A percentile compares a stretch with the other conserved stretches of the same genome.
These are phyloP conservation scores for Alouatta palliata DNA, from an alignment of 2,113 vertebrate species.

Conservation along the genomic window DNA sequence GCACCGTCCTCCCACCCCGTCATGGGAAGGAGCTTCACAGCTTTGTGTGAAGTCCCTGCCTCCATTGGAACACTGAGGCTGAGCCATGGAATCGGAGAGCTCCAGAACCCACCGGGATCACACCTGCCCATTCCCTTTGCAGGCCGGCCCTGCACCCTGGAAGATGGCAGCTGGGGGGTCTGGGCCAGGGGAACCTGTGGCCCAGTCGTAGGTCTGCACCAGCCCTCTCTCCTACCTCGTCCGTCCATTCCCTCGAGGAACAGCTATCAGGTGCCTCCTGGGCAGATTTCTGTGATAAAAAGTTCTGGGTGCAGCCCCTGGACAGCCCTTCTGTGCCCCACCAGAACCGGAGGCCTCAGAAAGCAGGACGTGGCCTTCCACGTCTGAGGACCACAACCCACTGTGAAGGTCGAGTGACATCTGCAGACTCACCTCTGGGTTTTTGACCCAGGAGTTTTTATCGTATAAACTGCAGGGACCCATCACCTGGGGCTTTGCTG, in stretches of 20 bases:
- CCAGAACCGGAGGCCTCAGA: background rate
- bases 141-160: too few species aligned
- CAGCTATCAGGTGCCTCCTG: background rate
- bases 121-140: too few species aligned
- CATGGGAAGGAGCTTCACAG: background rate
- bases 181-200: rapidly evolving
- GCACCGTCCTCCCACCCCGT: background rate
- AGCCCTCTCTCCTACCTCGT: background rate
- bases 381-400: background rate
- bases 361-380: background rate
- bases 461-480: background rate
- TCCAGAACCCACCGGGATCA: background rate
- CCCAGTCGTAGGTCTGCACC: background rate
- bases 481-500: background rate
- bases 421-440: background rate
- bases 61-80: background rate
- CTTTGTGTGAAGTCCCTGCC: background rate
- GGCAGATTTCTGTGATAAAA: background rate
- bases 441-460: background rate
- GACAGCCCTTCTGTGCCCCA: background rate
- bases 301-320: background rate
- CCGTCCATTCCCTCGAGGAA: background rate
- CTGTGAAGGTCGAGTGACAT: rapidly evolving
- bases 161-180: background rate
- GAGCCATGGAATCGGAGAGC: background rate